A percentile compares a stretch with the other conserved stretches of the same genome.
These are phyloP conservation scores for Rafetus swinhoei DNA, from an alignment of 2,113 vertebrate genomes.

Conservation along the genomic window DNA sequence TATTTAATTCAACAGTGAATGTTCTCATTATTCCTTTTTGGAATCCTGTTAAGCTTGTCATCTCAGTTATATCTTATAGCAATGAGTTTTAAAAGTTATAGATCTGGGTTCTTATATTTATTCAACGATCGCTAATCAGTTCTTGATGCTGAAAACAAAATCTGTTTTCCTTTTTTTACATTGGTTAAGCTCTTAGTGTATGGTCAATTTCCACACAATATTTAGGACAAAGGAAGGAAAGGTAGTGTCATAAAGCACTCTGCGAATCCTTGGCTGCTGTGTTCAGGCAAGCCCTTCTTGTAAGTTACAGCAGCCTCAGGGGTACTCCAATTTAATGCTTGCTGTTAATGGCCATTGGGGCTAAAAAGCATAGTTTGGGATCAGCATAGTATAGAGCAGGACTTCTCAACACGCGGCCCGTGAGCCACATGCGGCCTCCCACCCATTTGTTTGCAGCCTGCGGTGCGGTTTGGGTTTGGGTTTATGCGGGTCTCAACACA, in stretches of 20 bases:
- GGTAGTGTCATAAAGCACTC: no score
- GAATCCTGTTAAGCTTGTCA: background rate
- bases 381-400: background rate
- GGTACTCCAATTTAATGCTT: no score
- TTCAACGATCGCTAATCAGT: background rate
- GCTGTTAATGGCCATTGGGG: no score
- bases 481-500: no score
- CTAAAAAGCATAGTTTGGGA: background rate
- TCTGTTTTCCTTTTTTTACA: background rate
- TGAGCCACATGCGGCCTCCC: no score
- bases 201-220: background rate
- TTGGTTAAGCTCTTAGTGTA: background rate
- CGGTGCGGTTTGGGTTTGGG: no score
- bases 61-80: background rate
- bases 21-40: background rate
- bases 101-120: background rate
- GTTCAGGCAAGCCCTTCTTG: no score
- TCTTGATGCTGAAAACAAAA: background rate
- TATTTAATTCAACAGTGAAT: background rate
- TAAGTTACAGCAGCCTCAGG: no score
- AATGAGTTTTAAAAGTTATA: background rate
- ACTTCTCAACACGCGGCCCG: no score
- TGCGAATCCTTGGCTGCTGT: no score
- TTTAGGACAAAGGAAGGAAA: no score
- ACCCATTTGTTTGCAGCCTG: no score